These are phyloP conservation scores for Calidris pugnax DNA, from an alignment of 2,113 vertebrate species.

Conservation along the genomic window DNA sequence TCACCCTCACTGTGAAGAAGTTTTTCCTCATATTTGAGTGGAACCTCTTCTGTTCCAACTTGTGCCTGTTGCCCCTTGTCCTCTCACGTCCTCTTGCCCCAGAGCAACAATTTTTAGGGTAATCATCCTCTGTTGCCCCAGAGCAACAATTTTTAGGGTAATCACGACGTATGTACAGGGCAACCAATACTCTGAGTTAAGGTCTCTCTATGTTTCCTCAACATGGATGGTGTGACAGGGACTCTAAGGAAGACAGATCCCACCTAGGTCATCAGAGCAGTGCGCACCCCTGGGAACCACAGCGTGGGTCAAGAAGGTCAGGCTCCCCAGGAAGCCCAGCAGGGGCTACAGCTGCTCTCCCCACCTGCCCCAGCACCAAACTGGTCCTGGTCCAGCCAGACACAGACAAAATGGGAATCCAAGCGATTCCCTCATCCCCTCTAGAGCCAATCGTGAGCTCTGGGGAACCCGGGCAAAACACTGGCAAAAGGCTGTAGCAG, in stretches of 20 bases:
- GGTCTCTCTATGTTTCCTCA: background rate
- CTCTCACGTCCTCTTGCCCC: too few species aligned
- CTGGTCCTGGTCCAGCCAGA: background rate
- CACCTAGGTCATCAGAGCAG: background rate
- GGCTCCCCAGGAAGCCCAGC: background rate
- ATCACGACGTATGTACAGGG: rapidly evolving
- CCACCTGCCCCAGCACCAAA: background rate
- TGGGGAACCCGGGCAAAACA: background rate
- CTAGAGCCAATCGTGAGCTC: background rate
- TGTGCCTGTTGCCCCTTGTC: too few species aligned
- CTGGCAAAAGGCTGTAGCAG: background rate
- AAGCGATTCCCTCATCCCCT: background rate
- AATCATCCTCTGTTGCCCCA: too few species aligned
- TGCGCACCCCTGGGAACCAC: rapidly evolving
- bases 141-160: background rate
- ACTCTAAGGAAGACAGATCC: background rate
- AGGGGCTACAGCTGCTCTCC: background rate
- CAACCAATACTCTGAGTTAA: background rate
- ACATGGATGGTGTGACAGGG: background rate
- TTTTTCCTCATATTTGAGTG: too few species aligned
- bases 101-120: too few species aligned
- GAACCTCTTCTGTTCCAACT: too few species aligned
- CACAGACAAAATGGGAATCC: background rate
- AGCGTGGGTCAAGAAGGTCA: background rate
- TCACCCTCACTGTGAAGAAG: too few species aligned